Conservation (phyloP, 2,888 invertebrate species). For the Cephus runcator region DNA sequence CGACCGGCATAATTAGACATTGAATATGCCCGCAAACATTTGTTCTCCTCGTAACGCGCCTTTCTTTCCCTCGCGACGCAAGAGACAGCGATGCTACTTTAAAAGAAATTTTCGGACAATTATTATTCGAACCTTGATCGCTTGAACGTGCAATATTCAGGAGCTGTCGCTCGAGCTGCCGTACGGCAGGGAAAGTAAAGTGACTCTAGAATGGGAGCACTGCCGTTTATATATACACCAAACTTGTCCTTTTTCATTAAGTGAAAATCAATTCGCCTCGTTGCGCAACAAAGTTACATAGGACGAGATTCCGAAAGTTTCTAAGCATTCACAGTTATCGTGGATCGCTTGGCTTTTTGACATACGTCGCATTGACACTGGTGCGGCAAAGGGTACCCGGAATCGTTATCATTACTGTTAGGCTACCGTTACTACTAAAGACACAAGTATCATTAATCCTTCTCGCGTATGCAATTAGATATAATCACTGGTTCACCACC, state of each 20-base stretch:
- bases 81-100: neutral
- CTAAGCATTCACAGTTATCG: neutral
- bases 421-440: neutral
- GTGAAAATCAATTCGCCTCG: constrained; percentile 7
- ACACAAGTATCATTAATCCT: neutral
- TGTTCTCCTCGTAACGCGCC: constrained; percentile 26
- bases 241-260: constrained; percentile 3
- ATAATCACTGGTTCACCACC: neutral
- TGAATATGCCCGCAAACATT: constrained; percentile 20
- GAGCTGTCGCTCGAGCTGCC: neutral
- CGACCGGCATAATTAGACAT: constrained; percentile 34
- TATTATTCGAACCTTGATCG: neutral
- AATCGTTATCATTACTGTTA: neutral
- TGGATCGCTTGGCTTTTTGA: neutral
- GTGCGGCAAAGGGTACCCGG: neutral
- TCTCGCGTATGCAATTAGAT: neutral
- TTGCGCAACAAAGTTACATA: neutral
- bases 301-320: neutral
- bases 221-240: neutral
- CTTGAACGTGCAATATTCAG: neutral
- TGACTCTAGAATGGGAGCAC: constrained; percentile 2
- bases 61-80: neutral
- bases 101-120: neutral
- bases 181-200: constrained; percentile 6
- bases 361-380: neutral